Conservation (phyloP, 2,888 invertebrate species). For the Dynastes maya region DNA sequence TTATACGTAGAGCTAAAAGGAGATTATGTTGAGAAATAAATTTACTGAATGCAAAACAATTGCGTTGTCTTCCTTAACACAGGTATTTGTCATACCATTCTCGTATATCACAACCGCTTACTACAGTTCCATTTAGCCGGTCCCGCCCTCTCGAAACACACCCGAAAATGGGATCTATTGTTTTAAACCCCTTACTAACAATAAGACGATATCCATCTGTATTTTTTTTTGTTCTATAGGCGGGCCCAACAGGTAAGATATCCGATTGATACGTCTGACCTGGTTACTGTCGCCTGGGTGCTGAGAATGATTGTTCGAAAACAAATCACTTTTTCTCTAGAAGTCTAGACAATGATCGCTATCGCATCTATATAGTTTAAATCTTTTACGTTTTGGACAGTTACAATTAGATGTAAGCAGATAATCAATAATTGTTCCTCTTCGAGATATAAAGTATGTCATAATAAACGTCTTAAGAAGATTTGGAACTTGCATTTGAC, state of each 20-base stretch:
- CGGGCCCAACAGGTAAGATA: slow-evolving; percentile 55
- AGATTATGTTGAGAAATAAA: no score
- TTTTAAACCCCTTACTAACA: slow-evolving; percentile 53
- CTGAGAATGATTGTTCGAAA: slow-evolving; percentile 14
- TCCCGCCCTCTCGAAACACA: slow-evolving; percentile 56
- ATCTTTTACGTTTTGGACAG: no score
- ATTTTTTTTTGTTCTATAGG: slow-evolving; percentile 21
- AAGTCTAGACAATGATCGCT: slow-evolving; percentile 12
- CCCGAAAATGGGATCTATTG: slow-evolving; percentile 56
- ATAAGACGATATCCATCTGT: slow-evolving; percentile 48
- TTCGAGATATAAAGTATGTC: no score
- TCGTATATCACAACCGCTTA: slow-evolving; percentile 45
- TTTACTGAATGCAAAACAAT: no score
- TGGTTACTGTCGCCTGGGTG: slow-evolving; percentile 38
- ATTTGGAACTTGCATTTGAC: no score
- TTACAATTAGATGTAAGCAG: no score
- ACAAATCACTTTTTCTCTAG: slow-evolving; percentile 61
- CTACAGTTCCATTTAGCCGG: slow-evolving; percentile 53
- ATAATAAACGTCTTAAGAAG: no score
- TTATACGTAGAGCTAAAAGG: no score
- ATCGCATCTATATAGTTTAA: no score
- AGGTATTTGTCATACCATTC: no score
- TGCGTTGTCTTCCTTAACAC: no score
- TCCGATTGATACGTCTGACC: slow-evolving; percentile 62
- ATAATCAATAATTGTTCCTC: no score